These are phyloP conservation scores for Homarus americanus DNA, from an alignment of 1,140 invertebrate species.

Conservation along the genomic window DNA sequence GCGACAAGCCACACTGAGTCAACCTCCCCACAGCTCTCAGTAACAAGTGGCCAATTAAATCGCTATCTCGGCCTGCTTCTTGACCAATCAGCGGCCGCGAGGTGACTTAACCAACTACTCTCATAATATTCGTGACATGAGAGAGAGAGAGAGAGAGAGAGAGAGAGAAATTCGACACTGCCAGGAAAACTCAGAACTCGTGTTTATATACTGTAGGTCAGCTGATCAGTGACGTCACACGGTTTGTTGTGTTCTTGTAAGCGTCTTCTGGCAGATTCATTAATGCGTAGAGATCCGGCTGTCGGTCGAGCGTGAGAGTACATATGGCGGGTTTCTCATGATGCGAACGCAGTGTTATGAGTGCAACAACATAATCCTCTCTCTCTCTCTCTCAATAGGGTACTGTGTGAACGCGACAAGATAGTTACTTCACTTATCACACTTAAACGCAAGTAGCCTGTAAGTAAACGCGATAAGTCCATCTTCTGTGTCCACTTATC, in stretches of 20 bases:
- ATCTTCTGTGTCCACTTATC: too few relatives aligned
- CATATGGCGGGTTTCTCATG: background rate
- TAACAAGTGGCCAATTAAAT: background rate
- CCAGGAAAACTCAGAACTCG: background rate
- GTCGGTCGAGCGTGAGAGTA: background rate
- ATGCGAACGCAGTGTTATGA: too few relatives aligned
- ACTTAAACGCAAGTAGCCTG: too few relatives aligned
- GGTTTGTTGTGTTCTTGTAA: background rate
- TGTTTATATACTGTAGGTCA: background rate
- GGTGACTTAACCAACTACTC: background rate
- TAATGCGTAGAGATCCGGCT: background rate
- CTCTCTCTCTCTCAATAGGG: too few relatives aligned
- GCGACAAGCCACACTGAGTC: background rate
- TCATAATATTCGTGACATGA: background rate
- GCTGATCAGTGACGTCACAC: background rate
- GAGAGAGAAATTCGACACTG: background rate
- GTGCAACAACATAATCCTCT: too few relatives aligned
- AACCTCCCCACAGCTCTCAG: background rate
- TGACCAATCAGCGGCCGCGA: background rate
- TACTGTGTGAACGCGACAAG: background rate
- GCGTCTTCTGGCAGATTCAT: background rate
- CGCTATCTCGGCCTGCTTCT: background rate
- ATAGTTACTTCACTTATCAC: too few relatives aligned
- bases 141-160: constrained; percentile 6
- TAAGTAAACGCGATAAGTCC: too few relatives aligned